Percentiles rank a stretch among this genome's conserved stretches.
phyloP scores from a whole-genome alignment of 2,888 invertebrate species.

The Amblyteles armatorius region DNA sequence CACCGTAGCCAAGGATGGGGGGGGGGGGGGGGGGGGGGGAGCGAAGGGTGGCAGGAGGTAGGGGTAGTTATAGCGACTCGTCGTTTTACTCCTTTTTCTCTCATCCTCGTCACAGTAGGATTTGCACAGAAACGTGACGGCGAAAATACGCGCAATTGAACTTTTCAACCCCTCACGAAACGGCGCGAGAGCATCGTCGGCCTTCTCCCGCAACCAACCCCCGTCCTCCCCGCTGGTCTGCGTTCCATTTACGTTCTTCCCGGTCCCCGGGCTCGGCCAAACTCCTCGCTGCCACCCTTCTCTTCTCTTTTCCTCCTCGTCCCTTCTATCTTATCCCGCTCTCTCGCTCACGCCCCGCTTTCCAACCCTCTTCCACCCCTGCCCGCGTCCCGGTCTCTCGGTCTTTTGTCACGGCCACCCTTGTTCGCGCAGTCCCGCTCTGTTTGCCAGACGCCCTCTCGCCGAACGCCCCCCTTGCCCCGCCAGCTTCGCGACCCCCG shows the following conservation, averaged over 20 bases:
- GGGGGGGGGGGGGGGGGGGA: slow-evolving; percentile 41
- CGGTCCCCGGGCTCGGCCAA: slow-evolving; percentile 53
- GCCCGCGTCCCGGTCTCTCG: slow-evolving; percentile 75
- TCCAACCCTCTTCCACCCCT: slow-evolving; percentile 70
- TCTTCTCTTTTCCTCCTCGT: slow-evolving; percentile 54
- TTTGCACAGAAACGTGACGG: slow-evolving; percentile 82
- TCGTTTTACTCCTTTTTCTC: slow-evolving; percentile 56
- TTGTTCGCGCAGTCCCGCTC: slow-evolving; percentile 83
- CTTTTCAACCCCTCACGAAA: slow-evolving; percentile 82
- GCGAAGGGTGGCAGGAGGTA: slow-evolving; percentile 7
- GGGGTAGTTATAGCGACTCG: slow-evolving; percentile 30
- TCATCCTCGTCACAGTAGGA: slow-evolving; percentile 73
- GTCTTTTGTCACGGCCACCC: slow-evolving; percentile 82
- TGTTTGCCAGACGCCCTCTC: slow-evolving; percentile 78
- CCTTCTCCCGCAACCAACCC: slow-evolving; percentile 54
- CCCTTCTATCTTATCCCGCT: slow-evolving; percentile 53
- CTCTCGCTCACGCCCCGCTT: slow-evolving; percentile 68
- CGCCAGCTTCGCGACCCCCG: slow-evolving; percentile 77
- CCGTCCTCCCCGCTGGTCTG: slow-evolving; percentile 50
- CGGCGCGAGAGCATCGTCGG: slow-evolving; percentile 38
- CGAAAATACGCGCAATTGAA: slow-evolving; percentile 85
- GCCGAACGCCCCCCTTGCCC: slow-evolving; percentile 81
- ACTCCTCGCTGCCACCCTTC: slow-evolving; percentile 43
- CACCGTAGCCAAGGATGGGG: slow-evolving; percentile 37
- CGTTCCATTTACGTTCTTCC: slow-evolving; percentile 34